Evolutionary conservation across 2,113 vertebrate species (phyloP), one percentile per base, ranked within the genome.

Genomic region (Columba janthina): DNA sequence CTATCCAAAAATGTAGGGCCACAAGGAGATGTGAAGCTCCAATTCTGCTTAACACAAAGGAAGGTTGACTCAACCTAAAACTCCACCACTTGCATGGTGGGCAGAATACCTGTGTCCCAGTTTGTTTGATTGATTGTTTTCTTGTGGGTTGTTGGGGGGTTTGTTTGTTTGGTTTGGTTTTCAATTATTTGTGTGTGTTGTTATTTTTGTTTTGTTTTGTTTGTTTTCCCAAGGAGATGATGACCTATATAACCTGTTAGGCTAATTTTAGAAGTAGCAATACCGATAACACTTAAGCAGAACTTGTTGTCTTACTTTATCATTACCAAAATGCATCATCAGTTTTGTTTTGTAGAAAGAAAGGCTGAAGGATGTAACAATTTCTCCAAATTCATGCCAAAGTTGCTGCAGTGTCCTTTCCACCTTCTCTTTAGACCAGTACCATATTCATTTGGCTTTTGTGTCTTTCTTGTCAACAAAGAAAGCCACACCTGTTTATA

Each of bases 51-150:
- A 71, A 38, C 31, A 44, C 31, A 89, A 42, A 15, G 16, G 62
- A 79, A 60, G 12, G 10, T 1, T 57, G 62, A 72, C 21, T 69
- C 16, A 61, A n/a, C 6, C 9, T 67, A 32, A 56, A 72, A 36
- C 36, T 62, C 22, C 14, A 48, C 4, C 31, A 19, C 2, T 44
- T 82, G 7, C 2, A 0, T 54, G 22, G 48, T 38, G 86, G 46
- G 29, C 50, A 70, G 64, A 66, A 71, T 34, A 71, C 12, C 6
- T 1, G 0, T 65, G n/a, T 34, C 11, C 5, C 21, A 3, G 0
- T 11, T 86, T 57, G 6, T 76, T 66, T 73, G 26, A 12, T 60
- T 22, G 26, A 15, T 60, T 22, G 22, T 88, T 31, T 12, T 29
- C 38, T 2, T 8, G 44, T 46, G 44, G 9, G 44, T 46, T 46